Evolutionary conservation across 2,888 invertebrate species (phyloP), one percentile per base, ranked within the genome.

Genomic region (Andrena trimmerana): DNA sequence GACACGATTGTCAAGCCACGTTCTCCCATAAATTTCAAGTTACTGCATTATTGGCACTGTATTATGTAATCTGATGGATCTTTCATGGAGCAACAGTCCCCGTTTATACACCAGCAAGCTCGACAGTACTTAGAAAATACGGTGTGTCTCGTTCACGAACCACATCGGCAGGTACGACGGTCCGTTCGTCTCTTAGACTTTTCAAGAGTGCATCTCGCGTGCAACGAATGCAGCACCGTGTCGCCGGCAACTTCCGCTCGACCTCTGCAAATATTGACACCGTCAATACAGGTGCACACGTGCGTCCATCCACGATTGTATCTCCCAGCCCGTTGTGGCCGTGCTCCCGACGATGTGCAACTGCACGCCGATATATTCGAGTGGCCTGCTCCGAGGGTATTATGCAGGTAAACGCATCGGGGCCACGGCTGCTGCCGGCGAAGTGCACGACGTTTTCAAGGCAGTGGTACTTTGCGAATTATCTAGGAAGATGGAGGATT

Each of bases 201-300:
- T 48, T 72, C 59, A 36, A 27, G 68, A 72, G 75, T 68, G 70
- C 80, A 81, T 81, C 75, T 71, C 67, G 69, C 81, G 81, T 70
- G 62, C 63, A 70, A 50, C 57, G 70, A 71, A 71, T 81, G 66
- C 77, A 62, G 59, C 50, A 4, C 13, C 31, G 67, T 52, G 50
- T 67, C 66, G 27, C 60, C 27, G 60, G 63, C 59, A 52, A 78
- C 83, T 84, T 84, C 83, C 83, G 82, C 60, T 69, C 52, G 71
- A 42, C 78, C 67, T 70, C 36, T 20, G 82, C 82, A 75, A 82
- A 84, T 84, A 84, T 78, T 84, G 82, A 82, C 82, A 62, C 62
- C 63, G 62, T 63, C 67, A 67, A 65, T 63, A 74, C 81, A 81
- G 76, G 65, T 72, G 57, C 65, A 68, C 77, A 73, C 77, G 69